phyloP scores from a whole-genome alignment of 2,888 invertebrate genomes.

The Keiferia lycopersicella region DNA sequence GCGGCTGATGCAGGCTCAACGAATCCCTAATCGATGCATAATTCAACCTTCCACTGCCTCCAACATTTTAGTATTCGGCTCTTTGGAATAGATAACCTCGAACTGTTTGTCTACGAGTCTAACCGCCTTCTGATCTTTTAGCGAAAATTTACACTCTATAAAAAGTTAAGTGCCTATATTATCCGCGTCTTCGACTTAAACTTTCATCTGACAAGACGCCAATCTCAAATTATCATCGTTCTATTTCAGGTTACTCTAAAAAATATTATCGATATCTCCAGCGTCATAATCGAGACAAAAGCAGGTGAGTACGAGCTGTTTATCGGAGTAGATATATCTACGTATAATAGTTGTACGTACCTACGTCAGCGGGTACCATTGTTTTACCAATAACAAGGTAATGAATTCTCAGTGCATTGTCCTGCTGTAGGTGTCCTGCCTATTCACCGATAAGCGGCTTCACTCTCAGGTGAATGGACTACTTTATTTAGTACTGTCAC shows the following conservation, averaged over 20 bases:
- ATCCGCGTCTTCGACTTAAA: not conserved
- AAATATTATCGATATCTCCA: slow-evolving; percentile 31
- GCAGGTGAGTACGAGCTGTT: slow-evolving; percentile 36
- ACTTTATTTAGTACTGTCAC: slow-evolving; percentile 2
- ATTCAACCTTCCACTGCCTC: slow-evolving; percentile 26
- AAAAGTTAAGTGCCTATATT: not conserved
- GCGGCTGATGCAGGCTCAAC: slow-evolving; percentile 50
- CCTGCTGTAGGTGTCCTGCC: slow-evolving; percentile 50
- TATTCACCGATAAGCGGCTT: slow-evolving; percentile 45
- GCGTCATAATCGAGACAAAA: slow-evolving; percentile 33
- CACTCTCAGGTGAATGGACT: slow-evolving; percentile 37
- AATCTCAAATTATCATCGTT: not conserved
- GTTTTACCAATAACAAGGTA: slow-evolving; percentile 54
- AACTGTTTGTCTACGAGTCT: not conserved
- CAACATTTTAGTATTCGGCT: not conserved
- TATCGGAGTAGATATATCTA: slow-evolving; percentile 44
- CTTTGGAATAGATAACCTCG: not conserved
- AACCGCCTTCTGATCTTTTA: not conserved
- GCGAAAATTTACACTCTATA: no score
- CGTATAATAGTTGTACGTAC: no score
- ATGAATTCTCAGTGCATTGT: slow-evolving; percentile 63
- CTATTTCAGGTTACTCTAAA: slow-evolving; percentile 14
- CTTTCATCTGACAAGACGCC: not conserved
- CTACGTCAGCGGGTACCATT: slow-evolving; percentile 48
- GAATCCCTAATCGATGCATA: slow-evolving; percentile 57